Base-by-base conservation (phyloP, 1,140 invertebrate species). In the Dysdera silvatica region DNA sequence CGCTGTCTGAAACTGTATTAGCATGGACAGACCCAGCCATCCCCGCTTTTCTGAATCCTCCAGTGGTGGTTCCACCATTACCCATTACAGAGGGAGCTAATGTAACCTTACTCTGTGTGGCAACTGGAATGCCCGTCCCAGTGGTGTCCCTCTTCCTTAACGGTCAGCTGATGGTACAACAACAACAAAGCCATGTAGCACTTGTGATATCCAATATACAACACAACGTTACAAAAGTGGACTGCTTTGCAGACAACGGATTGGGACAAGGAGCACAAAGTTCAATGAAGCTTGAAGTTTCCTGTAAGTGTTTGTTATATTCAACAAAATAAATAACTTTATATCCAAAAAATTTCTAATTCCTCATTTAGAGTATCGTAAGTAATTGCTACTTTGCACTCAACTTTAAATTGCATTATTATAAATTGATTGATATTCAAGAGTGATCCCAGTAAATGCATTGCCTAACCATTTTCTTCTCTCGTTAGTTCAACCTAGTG, bases 11-110 rank as follows among this genome's bases (percentile, higher is more conserved):
- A 54, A 89, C 86, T 0, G 74, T 91, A 3, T 79, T 89, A 45
- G 87, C 86, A 2, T 90, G 87, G 87, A 90, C 88, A 14, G 87
- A 90, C 77, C 87, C 87, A 1, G 87, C 87, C 1, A 85, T 88
- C 72, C 87, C 88, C 0, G 86, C 88, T 2, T 87, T 86, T 76
- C 87, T 90, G 24, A 87, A 89, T 85, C 82, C 85, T 2, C 88
- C 87, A 0, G 85, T 87, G 2, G 84, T 90, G 29, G 87, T 89
- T 74, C 88, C 88, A 0, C 84, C 85, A 29, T 87, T 87, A 71
- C 79, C 88, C 61, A 83, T 90, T 3, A 81, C 87, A 31, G 88
- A 91, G 77, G 87, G 87, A 2, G 84, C 85, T 62, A 86, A 84
- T 56, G 88, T 91, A 84, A 90, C 87, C 0, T 83, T 89, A 40